Evolutionary conservation across 2,888 invertebrate species (phyloP), one percentile per base, ranked within the genome.

Genomic region (Torymus aiolomorphi): DNA sequence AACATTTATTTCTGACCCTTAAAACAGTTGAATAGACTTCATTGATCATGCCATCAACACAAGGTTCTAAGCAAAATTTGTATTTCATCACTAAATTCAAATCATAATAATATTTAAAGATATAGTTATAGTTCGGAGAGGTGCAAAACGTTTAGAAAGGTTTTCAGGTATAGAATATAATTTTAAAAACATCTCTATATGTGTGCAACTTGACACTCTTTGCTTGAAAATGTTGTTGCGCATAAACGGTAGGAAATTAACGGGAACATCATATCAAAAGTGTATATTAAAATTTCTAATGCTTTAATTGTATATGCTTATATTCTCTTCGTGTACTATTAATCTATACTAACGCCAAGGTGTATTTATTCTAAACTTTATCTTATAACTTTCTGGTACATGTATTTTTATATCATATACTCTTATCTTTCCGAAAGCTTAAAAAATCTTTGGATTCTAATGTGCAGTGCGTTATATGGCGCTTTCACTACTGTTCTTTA

Each of bases 261-360:
- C 18, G 16, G 65, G 0, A 56, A 49, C 24, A 57, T 65, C 20
- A 57, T n/a, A n/a, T 74, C n/a, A 56, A 49, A 74, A 49, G 56
- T 54, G 16, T 31, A 12, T 70, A 31, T 42, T 63, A 63, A 42
- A 63, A 10, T 63, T 56, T 11, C 13, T n/a, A 52, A 52, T 42
- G 65, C 74, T 74, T 74, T 71, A 57, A 49, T 49, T 74, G 18
- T 65, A 20, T 74, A 20, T 74, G 74, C 65, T 65, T 74, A 31
- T 65, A 54, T 14, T 59, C 20, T 52, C 61, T 54, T 18, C 52
- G 59, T 76, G 42, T 52, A 67, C 57, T 71, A 56, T 54, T 14
- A 2, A 62, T 24, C 14, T 18, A 42, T 42, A 42, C 42, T 42
- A 42, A 8, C 8, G 42, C 42, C 42, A 42, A 42, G 8, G 42